Conservation (phyloP, 2,888 invertebrate genomes). For the Esperia sulphurella region DNA sequence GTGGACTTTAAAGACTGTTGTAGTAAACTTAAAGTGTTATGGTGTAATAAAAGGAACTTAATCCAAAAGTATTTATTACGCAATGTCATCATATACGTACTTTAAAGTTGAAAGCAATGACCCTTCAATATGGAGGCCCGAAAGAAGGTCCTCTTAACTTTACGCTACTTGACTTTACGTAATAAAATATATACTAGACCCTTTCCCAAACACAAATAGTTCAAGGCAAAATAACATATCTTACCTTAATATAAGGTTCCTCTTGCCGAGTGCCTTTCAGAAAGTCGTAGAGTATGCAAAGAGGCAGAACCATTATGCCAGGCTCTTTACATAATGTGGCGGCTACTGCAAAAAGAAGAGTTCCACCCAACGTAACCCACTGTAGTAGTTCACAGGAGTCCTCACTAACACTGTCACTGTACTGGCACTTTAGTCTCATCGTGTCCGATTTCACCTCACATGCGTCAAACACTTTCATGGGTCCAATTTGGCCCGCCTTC, state of each 20-base stretch:
- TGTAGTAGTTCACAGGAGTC: constrained; percentile 65
- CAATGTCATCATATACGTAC: constrained; percentile 27
- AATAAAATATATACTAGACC: constrained; percentile 23
- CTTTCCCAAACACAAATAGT: constrained; percentile 13
- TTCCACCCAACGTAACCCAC: constrained; percentile 80
- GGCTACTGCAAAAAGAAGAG: constrained; percentile 83
- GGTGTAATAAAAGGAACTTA: too few relatives aligned
- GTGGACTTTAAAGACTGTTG: too few relatives aligned
- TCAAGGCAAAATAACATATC: constrained; percentile 17
- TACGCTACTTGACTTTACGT: constrained; percentile 33
- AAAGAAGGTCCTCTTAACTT: constrained; percentile 38
- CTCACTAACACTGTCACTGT: constrained; percentile 63
- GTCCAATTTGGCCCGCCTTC: constrained; percentile 62
- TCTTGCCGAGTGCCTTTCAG: constrained; percentile 76
- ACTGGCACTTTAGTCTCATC: constrained; percentile 60
- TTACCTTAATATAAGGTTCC: constrained; percentile 79
- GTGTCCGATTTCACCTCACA: constrained; percentile 51
- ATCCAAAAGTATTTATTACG: constrained; percentile 11
- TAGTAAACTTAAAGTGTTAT: too few relatives aligned
- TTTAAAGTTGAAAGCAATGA: constrained; percentile 32
- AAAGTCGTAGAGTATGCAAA: constrained; percentile 94
- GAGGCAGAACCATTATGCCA: constrained; percentile 93
- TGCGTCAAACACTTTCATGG: constrained; percentile 55
- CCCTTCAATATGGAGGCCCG: constrained; percentile 35
- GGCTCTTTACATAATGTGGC: constrained; percentile 97